These are phyloP conservation scores for Bos indicus DNA, from an alignment of 2,113 vertebrate genomes.

Conservation along the genomic window DNA sequence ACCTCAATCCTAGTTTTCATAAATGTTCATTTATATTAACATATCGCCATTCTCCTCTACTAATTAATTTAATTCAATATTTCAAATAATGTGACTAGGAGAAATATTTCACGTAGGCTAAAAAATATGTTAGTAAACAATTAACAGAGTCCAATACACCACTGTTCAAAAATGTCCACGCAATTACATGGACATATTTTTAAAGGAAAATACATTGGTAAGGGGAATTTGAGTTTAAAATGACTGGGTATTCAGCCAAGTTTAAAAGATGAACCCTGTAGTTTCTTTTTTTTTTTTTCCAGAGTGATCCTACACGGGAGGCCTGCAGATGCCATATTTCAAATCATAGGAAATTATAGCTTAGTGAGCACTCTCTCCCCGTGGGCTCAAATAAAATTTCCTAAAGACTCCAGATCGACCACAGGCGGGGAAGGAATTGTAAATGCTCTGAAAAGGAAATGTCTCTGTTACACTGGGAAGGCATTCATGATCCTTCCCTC, in stretches of 20 bases:
- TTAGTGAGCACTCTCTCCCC: slow-evolving; percentile 76
- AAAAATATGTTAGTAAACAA: slow-evolving; percentile 43
- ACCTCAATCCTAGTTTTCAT: not conserved
- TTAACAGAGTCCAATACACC: not conserved
- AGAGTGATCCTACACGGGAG: slow-evolving; percentile 73
- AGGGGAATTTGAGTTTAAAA: slow-evolving; percentile 71
- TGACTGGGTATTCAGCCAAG: slow-evolving; percentile 54
- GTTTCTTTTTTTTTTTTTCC: slow-evolving; percentile 51
- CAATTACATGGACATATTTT: not conserved
- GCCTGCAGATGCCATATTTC: slow-evolving; percentile 79
- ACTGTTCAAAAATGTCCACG: not conserved
- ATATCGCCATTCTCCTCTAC: not conserved
- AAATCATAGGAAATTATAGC: slow-evolving; percentile 84
- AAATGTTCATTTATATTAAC: slow-evolving; percentile 32
- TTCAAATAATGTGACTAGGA: not conserved
- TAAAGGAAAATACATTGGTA: slow-evolving; percentile 15
- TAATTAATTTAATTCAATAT: slow-evolving; percentile 36
- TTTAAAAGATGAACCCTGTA: slow-evolving; percentile 63
- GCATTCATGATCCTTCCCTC: slow-evolving; percentile 21
- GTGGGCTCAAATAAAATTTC: slow-evolving; percentile 76
- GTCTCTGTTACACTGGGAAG: slow-evolving; percentile 52
- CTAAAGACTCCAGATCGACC: slow-evolving; percentile 71
- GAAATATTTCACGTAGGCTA: not conserved
- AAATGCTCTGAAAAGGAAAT: slow-evolving; percentile 47
- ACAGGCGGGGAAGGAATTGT: slow-evolving; percentile 52